Conservation (phyloP, 2,797 vertebrate genomes). For the Tangara arthus region DNA sequence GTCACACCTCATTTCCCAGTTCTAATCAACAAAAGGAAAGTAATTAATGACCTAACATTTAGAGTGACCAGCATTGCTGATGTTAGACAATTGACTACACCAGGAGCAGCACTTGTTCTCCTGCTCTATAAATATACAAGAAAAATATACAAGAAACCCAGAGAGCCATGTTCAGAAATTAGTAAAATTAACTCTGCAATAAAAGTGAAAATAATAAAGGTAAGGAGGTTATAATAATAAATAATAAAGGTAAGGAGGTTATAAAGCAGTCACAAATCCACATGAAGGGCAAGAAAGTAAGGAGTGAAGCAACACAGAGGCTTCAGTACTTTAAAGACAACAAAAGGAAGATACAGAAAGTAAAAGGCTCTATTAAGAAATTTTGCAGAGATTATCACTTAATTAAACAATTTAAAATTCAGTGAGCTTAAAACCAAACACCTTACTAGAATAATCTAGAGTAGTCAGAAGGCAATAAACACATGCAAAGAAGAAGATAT, state of each 20-base stretch:
- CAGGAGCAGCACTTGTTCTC: background rate
- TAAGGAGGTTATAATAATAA: background rate
- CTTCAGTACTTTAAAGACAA: background rate
- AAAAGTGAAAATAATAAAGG: background rate
- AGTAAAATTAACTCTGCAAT: background rate
- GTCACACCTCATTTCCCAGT: background rate
- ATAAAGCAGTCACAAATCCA: background rate
- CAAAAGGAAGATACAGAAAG: background rate
- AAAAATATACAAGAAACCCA: background rate
- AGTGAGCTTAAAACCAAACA: background rate
- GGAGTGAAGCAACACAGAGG: background rate
- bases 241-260: background rate
- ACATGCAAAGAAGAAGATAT: conserved; percentile 1
- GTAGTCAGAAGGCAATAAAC: background rate
- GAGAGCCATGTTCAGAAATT: background rate
- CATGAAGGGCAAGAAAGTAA: background rate
- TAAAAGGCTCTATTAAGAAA: background rate
- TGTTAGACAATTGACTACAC: background rate
- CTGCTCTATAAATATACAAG: background rate
- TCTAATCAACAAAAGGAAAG: background rate
- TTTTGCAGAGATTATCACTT: background rate
- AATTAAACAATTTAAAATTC: background rate
- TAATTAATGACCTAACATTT: background rate
- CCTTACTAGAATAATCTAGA: background rate
- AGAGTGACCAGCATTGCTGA: background rate